Conservation (phyloP, 2,888 invertebrate species). For the Hyles lineata region DNA sequence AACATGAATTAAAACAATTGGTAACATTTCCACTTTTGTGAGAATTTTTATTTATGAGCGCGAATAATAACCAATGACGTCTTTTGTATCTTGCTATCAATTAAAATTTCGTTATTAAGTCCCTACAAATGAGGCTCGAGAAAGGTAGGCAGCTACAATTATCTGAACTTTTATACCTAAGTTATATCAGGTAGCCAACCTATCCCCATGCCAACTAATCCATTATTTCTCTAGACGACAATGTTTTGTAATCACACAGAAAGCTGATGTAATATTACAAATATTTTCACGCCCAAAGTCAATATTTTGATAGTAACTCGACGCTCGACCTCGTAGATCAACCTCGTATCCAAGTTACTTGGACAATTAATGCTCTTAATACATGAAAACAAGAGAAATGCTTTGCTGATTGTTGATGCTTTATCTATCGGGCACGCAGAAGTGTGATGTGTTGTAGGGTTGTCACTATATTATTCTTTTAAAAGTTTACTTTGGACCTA, state of each 20-base stretch:
- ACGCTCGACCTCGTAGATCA: not conserved
- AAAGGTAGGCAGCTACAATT: no score
- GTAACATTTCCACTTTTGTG: not conserved
- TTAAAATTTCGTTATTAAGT: no score
- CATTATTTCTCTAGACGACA: not conserved
- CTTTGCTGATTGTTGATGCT: not conserved
- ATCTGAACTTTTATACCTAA: no score
- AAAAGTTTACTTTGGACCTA: no score
- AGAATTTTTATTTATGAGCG: not conserved
- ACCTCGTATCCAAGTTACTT: not conserved
- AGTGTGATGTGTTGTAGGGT: not conserved
- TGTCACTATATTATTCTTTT: not conserved
- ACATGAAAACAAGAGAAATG: slow-evolving; percentile 14
- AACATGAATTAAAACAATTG: not conserved
- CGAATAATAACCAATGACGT: not conserved
- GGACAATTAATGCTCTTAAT: not conserved
- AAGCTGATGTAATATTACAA: not conserved
- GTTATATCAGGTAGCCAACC: no score
- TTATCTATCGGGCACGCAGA: slow-evolving; percentile 4
- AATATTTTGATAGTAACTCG: not conserved
- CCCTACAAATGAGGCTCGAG: no score
- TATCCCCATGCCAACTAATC: not conserved
- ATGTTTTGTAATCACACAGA: not conserved
- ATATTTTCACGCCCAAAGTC: not conserved
- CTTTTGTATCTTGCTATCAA: no score